Evolutionary conservation across 2,797 vertebrate genomes (phyloP), one percentile per base, ranked within the genome.

Genomic region (Staurois parvus): DNA sequence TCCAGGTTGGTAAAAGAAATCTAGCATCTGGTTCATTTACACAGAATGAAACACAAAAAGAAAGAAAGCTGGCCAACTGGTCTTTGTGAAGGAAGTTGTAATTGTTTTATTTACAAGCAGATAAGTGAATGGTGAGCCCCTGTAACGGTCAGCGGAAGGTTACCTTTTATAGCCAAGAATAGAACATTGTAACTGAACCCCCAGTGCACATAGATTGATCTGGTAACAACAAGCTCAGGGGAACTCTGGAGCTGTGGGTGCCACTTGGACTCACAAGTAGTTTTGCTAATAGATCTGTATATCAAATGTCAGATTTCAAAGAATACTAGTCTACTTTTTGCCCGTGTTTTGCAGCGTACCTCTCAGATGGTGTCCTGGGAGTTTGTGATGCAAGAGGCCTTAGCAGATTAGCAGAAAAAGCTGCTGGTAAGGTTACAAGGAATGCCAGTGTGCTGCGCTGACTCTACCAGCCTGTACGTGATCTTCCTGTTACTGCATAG

Each of bases 161-260:
- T 37, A 13, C 40, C n/a, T 59, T 48, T 40, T 13, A 37, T 30
- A 30, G 52, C 42, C 62, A 81, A 81, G 56, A 34, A 81, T 81
- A 81, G 79, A 9, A 69, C 32, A 17, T 72, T 21, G 79, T 81
- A 81, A 81, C 13, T 30, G 79, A 69, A 62, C 79, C 78, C 79
- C 64, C 59, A 10, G 48, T 19, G 32, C 24, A 30, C 68, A 56
- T 32, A 2, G 9, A 32, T 56, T 48, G 30, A 48, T 15, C 29
- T 19, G 19, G 21, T 15, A 69, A 80, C 45, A 12, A 13, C 48
- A 52, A 52, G 15, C 29, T 12, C 67, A 56, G 78, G 37, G 42
- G 34, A 40, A 19, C 26, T 24, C 7, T 64, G n/a, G 21, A 26
- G 21, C 59, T 9, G 7, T 26, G 59, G 59, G 59, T 26, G 21